phyloP scores from a whole-genome alignment of 2,797 vertebrate genomes.

The Alcedo quadribrachys region DNA sequence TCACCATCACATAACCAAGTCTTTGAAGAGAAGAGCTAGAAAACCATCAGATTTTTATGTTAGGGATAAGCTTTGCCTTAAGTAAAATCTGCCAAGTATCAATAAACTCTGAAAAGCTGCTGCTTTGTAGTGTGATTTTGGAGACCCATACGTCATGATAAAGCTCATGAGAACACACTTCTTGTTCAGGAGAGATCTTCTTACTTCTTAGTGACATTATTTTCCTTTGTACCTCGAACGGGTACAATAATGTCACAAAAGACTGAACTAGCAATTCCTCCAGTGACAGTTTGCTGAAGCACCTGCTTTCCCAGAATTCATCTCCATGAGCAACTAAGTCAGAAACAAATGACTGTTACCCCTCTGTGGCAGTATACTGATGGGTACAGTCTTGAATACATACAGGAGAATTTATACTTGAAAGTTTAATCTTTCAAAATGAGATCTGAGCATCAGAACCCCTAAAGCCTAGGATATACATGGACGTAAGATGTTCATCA shows the following conservation, averaged over 20 bases:
- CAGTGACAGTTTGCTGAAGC: not conserved
- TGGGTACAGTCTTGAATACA: not conserved
- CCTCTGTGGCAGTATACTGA: not conserved
- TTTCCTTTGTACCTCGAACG: not conserved
- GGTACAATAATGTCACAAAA: not conserved
- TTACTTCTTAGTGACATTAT: not conserved
- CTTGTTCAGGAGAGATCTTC: not conserved
- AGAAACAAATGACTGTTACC: not conserved
- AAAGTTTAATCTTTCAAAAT: constrained; percentile 20
- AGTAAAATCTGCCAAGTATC: not conserved
- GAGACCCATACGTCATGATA: not conserved
- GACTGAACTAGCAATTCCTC: not conserved
- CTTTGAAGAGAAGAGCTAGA: not conserved
- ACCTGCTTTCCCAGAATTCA: not conserved
- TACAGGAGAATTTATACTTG: not conserved
- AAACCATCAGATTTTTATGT: not conserved
- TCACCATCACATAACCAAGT: not conserved
- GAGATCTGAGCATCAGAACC: not conserved
- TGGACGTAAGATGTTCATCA: not conserved
- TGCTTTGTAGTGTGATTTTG: not conserved
- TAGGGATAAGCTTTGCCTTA: not conserved
- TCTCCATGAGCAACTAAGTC: not conserved
- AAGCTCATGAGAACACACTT: not conserved
- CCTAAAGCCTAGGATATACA: not conserved
- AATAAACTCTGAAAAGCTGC: not conserved